Conservation (phyloP, 1,140 invertebrate species). For the Ylistrum balloti region DNA sequence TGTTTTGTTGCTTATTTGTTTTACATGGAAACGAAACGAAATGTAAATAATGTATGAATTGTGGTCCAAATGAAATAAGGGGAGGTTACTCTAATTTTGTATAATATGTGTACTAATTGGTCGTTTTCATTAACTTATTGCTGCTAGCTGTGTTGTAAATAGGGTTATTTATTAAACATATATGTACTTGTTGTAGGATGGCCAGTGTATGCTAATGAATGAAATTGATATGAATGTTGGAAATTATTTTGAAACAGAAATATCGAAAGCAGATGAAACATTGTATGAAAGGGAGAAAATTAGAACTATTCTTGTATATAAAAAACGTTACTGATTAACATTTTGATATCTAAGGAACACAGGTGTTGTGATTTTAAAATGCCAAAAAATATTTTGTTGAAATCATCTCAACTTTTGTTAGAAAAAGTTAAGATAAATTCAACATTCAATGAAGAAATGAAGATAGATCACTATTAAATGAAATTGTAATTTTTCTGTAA, state of each 20-base stretch:
- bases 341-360: not conserved
- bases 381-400: too few relatives aligned
- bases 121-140: not conserved
- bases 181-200: not conserved
- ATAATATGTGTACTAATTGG: not conserved
- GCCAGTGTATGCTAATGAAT: not conserved
- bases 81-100: not conserved
- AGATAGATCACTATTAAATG: too few relatives aligned
- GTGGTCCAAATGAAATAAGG: not conserved
- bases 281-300: too few relatives aligned
- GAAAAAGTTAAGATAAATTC: too few relatives aligned
- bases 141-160: not conserved
- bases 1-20: too few relatives aligned
- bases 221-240: not conserved
- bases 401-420: too few relatives aligned
- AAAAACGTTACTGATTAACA: not conserved
- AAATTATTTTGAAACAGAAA: not conserved
- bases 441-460: too few relatives aligned
- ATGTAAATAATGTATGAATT: too few relatives aligned
- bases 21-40: too few relatives aligned
- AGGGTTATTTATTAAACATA: constrained; percentile 36
- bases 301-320: not conserved
- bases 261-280: not conserved
- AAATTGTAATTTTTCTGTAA: too few relatives aligned
- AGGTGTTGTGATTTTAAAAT: too few relatives aligned